These are phyloP conservation scores for Lutjanus erythropterus DNA, from an alignment of 2,113 vertebrate genomes.

Conservation along the genomic window DNA sequence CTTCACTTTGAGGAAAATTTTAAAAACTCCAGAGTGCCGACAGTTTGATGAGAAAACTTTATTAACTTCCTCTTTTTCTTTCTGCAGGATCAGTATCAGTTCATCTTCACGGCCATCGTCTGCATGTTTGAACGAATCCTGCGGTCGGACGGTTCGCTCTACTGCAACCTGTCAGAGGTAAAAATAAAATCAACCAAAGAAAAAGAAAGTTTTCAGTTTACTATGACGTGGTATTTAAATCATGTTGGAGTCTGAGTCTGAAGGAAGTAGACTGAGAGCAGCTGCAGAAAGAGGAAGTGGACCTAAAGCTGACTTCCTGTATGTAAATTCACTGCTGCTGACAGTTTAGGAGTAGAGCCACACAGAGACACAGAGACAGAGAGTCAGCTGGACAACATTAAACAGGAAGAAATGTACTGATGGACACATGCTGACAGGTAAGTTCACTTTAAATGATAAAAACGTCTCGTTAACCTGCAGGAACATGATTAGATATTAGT, in stretches of 20 bases:
- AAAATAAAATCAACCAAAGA: too few relatives aligned
- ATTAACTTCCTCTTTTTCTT: background rate
- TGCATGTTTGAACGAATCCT: conserved; percentile 45
- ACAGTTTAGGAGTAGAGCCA: background rate
- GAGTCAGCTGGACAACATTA: background rate
- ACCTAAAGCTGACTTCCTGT: conserved; percentile 34
- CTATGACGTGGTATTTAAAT: background rate
- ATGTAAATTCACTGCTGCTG: conserved; percentile 38
- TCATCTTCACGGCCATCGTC: conserved; percentile 51
- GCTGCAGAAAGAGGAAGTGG: conserved; percentile 58
- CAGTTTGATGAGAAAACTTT: too few relatives aligned
- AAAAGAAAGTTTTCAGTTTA: background rate
- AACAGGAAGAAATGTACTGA: background rate
- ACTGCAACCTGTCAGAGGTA: conserved; percentile 27
- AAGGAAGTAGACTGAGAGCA: conserved; percentile 15
- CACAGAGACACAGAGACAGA: background rate
- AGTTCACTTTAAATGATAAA: background rate
- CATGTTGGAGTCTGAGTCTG: too few relatives aligned
- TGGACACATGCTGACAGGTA: conserved; percentile 27
- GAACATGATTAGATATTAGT: too few relatives aligned
- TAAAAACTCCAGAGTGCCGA: background rate
- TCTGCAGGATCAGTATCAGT: conserved; percentile 66
- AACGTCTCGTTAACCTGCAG: background rate
- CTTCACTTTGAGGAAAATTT: background rate
- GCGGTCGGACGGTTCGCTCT: background rate